Evolutionary conservation across 2,113 vertebrate genomes (phyloP).

Genomic region (Hassar affinis): DNA sequence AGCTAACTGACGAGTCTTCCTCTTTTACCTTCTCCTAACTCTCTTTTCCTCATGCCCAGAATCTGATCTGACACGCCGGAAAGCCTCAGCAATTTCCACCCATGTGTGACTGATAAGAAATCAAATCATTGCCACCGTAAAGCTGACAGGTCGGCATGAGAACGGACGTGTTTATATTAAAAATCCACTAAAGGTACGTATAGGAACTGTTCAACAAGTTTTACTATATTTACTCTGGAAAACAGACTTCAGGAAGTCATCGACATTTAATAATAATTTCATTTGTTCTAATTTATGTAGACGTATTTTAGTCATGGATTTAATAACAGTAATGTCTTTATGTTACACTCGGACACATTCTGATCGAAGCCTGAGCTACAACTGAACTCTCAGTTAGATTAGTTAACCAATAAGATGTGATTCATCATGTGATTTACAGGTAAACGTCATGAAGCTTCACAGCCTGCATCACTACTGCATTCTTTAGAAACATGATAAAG

Average conservation of each 20-base stretch:
- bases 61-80: neutral
- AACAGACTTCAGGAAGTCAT: neutral
- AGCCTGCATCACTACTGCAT: too few species aligned
- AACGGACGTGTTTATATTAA: neutral
- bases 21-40: neutral
- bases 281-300: neutral
- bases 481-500: too few species aligned
- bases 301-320: neutral
- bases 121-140: neutral
- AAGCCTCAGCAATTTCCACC: neutral
- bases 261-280: neutral
- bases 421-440: too few species aligned
- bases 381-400: too few species aligned
- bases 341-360: neutral
- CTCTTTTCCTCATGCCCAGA: neutral
- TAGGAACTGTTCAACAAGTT: neutral
- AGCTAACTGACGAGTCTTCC: neutral
- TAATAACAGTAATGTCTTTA: neutral
- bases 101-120: neutral
- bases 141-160: neutral
- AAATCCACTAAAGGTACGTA: neutral
- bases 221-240: neutral
- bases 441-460: too few species aligned
- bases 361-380: neutral
- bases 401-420: too few species aligned